Evolutionary conservation across 2,113 vertebrate species (phyloP), one percentile per base, ranked within the genome.

Genomic region (Sialia sialis): DNA sequence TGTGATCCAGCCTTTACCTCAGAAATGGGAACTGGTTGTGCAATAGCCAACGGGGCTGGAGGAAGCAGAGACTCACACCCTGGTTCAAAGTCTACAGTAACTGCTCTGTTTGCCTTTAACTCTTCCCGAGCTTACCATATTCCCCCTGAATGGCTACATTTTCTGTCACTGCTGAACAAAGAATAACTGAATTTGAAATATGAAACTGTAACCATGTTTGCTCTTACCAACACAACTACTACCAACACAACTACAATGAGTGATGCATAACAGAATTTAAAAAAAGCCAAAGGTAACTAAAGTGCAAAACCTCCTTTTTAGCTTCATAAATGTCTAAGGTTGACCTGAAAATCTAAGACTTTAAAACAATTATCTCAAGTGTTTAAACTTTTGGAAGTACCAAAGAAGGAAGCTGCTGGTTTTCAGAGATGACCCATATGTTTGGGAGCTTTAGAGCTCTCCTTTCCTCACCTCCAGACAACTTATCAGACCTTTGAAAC

Each of bases 81-180:
- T 4, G 27, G 87, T 60, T 34, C 90, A 80, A 86, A 83, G 67
- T 78, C 70, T n/a, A 43, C 52, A 85, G 34, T 30, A 83, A 39
- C 34, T 58, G 63, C 58, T 54, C 41, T 5, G 11, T 63, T 49
- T 83, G 39, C 25, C 56, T 79, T 74, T 44, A 91, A 27, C 23
- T 78, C 55, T 43, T 43, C 30, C 44, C 3, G 3, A 54, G 38
- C 30, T 49, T 8, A 13, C 0, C 0, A 29, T 2, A 16, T 2
- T 52, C 16, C 38, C 23, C 66, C 29, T 11, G 41, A 32, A 48
- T 9, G 58, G 58, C 9, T 49, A 6, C 4, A 46, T 41, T 64
- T 78, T n/a, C 34, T 51, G 7, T 38, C 51, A 60, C 13, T 4
- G 4, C 0, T 43, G 44, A 87, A 59, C 12, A 68, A 55, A 59